Evolutionary conservation across 1,140 invertebrate species (phyloP), one percentile per base, ranked within the genome.

Genomic region (Diachasmimorpha longicaudata): DNA sequence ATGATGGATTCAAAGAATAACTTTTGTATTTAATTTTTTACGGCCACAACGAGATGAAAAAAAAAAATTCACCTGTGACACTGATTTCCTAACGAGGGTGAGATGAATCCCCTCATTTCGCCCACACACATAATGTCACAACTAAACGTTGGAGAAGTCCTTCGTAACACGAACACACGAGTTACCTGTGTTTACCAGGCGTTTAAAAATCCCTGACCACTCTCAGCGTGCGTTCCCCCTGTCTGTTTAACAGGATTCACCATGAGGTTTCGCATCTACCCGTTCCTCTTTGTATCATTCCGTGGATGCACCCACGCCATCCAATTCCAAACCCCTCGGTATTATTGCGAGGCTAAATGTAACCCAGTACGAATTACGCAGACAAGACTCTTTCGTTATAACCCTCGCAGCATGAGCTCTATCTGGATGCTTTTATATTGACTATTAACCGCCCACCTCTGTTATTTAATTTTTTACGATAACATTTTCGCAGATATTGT

Each of bases 401-500:
- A 25, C 46, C 73, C 16, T 67, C 55, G 37, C 73, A 75, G 73
- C 73, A 19, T 75, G 73, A 70, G 73, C 44, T 75, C 73, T 42
- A 48, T 23, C 39, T 37, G 5, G 39, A 21, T 11, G 16, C 13
- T 37, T 46, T 63, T 70, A 52, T 75, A 75, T 75, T 69, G 67
- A 75, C 73, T 58, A 67, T 46, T 67, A 44, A 66, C 42, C 55
- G 44, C 72, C 72, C 72, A 74, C 72, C 19, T 36, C 8, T 16
- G 55, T 72, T 48, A 46, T 67, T 74, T 42, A 46, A 44, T 66
- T 74, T 67, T 39, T 74, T 74, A 63, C 37, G n/a, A 58, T 67
- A 3, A 25, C 37, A 42, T n/a, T 39, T 11, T 52, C 25, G 23
- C 21, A 31, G 31, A 31, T 31, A 3, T 31, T 31, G 10, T 42